phyloP scores from a whole-genome alignment of 30 jellyfish, hydroid and myxozoan species.

The Hydractinia symbiolongicarpus region DNA sequence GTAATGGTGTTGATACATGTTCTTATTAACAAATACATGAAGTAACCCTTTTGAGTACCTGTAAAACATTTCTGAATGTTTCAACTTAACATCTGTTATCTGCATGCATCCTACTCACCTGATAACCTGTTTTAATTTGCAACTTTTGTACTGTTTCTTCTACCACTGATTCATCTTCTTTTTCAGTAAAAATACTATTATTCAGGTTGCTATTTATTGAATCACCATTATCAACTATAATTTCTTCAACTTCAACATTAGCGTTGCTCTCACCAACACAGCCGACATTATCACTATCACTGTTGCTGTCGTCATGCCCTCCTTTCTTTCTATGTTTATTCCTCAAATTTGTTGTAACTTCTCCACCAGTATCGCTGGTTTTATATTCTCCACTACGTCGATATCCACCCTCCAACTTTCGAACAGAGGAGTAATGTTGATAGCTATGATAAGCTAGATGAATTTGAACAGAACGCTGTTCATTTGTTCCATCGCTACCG shows the following conservation, averaged over 20 bases:
- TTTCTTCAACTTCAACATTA: background rate
- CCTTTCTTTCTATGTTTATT: constrained; percentile 9
- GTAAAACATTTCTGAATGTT: too few relatives aligned
- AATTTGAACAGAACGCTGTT: constrained; percentile 18
- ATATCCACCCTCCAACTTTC: constrained; percentile 38
- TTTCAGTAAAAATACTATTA: background rate
- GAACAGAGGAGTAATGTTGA: constrained; percentile 66
- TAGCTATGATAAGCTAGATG: constrained; percentile 71
- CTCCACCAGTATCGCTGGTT: too few relatives aligned
- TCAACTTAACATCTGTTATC: too few relatives aligned
- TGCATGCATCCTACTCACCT: background rate
- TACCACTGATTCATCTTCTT: background rate
- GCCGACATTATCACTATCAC: background rate
- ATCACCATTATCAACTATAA: background rate
- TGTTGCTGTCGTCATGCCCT: background rate
- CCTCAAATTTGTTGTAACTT: constrained; percentile 36
- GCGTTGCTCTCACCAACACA: background rate
- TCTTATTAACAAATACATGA: too few relatives aligned
- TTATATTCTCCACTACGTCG: too few relatives aligned
- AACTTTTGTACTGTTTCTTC: background rate
- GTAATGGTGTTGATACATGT: too few relatives aligned
- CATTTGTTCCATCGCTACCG: constrained; percentile 31
- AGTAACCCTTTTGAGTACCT: too few relatives aligned
- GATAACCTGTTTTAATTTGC: constrained; percentile 4
- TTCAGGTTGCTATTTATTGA: background rate